Evolutionary conservation across 1,140 invertebrate genomes (phyloP).

Genomic region (Trichoplusia ni): DNA sequence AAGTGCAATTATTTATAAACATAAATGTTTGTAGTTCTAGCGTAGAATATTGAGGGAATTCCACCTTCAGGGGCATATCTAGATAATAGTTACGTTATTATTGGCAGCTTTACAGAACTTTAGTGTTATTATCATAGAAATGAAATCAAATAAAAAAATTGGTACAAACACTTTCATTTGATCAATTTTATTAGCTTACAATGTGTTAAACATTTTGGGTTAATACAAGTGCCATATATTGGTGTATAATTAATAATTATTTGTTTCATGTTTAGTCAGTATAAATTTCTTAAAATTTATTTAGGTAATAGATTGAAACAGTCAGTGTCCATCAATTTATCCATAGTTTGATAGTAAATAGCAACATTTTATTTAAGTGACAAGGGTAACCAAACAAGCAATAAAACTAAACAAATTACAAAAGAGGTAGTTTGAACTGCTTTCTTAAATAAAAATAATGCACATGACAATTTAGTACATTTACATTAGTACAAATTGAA

Average conservation of each 20-base stretch:
- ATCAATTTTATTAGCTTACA: conserved; percentile 10
- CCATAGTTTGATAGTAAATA: too few relatives aligned
- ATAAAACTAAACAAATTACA: too few relatives aligned
- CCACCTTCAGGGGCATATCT: conserved; percentile 36
- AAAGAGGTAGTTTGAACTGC: background rate
- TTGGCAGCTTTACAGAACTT: conserved; percentile 34
- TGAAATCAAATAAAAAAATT: background rate
- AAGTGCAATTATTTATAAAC: conserved; percentile 55
- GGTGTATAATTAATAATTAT: conserved; percentile 22
- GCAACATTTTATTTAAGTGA: too few relatives aligned
- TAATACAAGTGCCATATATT: conserved; percentile 24
- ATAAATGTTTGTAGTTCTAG: conserved; percentile 29
- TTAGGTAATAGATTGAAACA: conserved; percentile 16
- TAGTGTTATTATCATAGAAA: background rate
- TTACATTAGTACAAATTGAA: conserved; percentile 29
- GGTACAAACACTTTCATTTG: conserved; percentile 20
- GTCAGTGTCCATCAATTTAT: conserved; percentile 6
- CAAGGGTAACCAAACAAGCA: too few relatives aligned
- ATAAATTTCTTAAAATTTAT: conserved; percentile 8
- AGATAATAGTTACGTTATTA: background rate
- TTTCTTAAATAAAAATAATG: conserved; percentile 12
- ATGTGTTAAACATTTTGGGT: conserved; percentile 12
- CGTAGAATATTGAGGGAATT: conserved; percentile 58
- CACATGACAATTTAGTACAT: conserved; percentile 28
- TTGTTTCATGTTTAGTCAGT: conserved; percentile 7